Evolutionary conservation across 2,797 vertebrate genomes (phyloP).

Genomic region (Etheostoma perlongum): DNA sequence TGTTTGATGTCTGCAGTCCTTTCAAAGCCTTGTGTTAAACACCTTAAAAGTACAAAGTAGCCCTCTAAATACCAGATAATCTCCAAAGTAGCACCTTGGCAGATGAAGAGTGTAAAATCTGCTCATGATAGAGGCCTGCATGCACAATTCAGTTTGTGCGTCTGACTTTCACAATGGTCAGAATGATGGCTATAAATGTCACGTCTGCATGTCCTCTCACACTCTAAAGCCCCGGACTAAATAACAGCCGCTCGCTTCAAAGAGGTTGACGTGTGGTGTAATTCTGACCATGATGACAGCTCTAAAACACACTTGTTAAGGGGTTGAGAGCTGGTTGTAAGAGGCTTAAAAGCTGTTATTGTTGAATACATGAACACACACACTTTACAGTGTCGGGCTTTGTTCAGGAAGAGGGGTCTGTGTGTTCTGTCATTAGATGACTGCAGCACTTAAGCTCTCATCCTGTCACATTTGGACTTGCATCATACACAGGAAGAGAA

Average conservation of each 20-base stretch:
- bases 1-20: constrained; percentile 64
- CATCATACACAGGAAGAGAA: constrained; percentile 53
- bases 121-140: neutral
- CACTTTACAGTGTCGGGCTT: constrained; percentile 49
- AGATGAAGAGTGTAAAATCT: constrained; percentile 27
- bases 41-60: constrained; percentile 65
- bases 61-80: constrained; percentile 68
- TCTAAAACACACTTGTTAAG: constrained; percentile 55
- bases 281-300: constrained; percentile 71
- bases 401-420: constrained; percentile 28
- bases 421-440: constrained; percentile 64
- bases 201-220: constrained; percentile 1
- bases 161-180: neutral
- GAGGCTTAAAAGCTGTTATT: constrained; percentile 67
- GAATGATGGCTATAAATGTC: constrained; percentile 20
- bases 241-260: constrained; percentile 57
- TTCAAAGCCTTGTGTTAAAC: constrained; percentile 54
- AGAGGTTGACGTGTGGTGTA: constrained; percentile 51
- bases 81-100: constrained; percentile 69
- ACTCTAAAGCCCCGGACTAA: constrained; percentile 13
- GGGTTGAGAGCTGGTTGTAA: constrained; percentile 37
- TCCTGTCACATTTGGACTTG: constrained; percentile 33
- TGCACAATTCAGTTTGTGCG: neutral
- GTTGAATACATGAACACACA: constrained; percentile 40
- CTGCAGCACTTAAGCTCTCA: constrained; percentile 39